A percentile compares a stretch with the other conserved stretches of the same genome.
Evolutionary conservation across 1,140 invertebrate species (phyloP).

Genomic region (Acromyrmex charruanus): DNA sequence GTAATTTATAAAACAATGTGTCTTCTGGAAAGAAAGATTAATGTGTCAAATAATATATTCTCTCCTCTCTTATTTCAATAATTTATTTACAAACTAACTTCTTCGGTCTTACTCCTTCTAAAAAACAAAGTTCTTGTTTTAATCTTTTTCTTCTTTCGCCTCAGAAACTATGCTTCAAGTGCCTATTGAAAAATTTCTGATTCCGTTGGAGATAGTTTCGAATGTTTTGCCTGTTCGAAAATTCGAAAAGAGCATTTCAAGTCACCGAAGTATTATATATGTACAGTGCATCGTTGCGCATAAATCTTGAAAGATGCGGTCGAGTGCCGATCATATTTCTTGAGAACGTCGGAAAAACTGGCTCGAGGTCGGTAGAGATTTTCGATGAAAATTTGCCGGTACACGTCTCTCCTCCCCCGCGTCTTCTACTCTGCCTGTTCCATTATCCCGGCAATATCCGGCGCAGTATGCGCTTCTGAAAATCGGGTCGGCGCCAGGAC

Average conservation of each 20-base stretch:
- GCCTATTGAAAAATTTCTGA: not conserved
- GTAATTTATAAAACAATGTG: no score
- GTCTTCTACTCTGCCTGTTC: not conserved
- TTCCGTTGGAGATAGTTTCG: no score
- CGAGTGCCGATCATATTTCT: conserved; percentile 59
- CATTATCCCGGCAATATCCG: conserved; percentile 62
- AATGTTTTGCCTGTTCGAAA: conserved; percentile 23
- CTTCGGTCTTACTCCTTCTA: not conserved
- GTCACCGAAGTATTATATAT: conserved; percentile 5
- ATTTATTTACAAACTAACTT: not conserved
- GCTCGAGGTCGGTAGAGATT: conserved; percentile 43
- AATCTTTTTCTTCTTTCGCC: not conserved
- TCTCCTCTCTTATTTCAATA: not conserved
- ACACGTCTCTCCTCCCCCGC: not conserved
- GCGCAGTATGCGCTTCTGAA: conserved; percentile 59
- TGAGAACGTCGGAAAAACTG: conserved; percentile 53
- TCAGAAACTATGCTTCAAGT: not conserved
- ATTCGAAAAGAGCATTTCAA: conserved; percentile 13
- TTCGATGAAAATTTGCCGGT: conserved; percentile 48
- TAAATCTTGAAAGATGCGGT: conserved; percentile 45
- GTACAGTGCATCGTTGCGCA: conserved; percentile 32
- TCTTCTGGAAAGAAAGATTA: no score
- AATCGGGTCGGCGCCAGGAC: conserved; percentile 57
- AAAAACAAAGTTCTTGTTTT: not conserved
- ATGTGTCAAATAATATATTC: no score